Evolutionary conservation across 2,888 invertebrate genomes (phyloP).

Genomic region (Tiphia femorata): DNA sequence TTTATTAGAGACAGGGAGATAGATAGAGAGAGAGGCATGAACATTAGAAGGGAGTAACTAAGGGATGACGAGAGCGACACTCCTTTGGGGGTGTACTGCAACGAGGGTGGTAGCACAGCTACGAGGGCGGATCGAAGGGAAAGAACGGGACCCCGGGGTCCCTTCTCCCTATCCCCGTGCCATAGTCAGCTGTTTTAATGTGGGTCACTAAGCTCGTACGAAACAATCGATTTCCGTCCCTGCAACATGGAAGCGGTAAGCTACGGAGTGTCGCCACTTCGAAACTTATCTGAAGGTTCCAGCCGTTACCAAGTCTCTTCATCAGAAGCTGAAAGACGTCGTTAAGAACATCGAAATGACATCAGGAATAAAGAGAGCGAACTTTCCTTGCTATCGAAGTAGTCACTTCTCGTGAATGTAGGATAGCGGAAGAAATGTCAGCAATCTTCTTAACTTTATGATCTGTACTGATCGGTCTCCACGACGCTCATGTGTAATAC

Average conservation of each 20-base stretch:
- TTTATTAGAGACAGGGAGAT: not conserved
- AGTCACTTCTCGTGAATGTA: too few species aligned
- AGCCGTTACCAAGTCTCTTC: too few species aligned
- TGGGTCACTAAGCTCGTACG: conserved; percentile 55
- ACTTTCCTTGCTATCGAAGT: too few species aligned
- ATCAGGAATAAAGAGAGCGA: too few species aligned
- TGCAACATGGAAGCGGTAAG: conserved; percentile 9
- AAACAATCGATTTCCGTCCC: conserved; percentile 54
- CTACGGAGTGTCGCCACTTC: too few species aligned
- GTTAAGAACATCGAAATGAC: conserved; percentile 8
- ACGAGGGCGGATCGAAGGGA: conserved; percentile 34
- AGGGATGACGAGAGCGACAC: not conserved
- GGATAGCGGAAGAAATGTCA: too few species aligned
- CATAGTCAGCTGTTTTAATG: conserved; percentile 62
- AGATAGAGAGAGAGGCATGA: not conserved
- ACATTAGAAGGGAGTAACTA: not conserved
- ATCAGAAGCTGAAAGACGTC: conserved; percentile 14
- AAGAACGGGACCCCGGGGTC: conserved; percentile 26
- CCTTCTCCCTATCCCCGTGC: conserved; percentile 6
- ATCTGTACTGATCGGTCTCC: too few species aligned
- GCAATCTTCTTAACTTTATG: too few species aligned
- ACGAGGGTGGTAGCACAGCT: conserved; percentile 25
- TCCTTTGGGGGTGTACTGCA: too few species aligned
- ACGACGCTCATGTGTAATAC: too few species aligned
- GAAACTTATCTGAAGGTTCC: too few species aligned